Evolutionary conservation across 2,888 invertebrate genomes (phyloP).

Genomic region (Drosophila flavopinicola): DNA sequence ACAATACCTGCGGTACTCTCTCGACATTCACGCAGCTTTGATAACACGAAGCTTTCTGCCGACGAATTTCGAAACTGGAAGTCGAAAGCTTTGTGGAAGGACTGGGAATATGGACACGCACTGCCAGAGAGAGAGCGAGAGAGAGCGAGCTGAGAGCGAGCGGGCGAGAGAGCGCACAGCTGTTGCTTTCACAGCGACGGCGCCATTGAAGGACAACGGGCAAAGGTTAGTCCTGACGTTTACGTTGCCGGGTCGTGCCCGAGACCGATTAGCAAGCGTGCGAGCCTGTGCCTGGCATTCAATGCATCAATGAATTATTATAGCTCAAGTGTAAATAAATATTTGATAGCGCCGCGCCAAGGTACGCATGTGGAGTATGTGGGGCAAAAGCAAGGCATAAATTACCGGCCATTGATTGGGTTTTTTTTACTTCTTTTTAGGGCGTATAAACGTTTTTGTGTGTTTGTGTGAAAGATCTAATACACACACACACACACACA

Average conservation of each 20-base stretch:
- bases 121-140: neutral
- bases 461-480: constrained; percentile 15
- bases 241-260: constrained; percentile 73
- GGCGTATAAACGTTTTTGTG: constrained; percentile 23
- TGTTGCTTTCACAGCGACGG: constrained; percentile 78
- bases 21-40: constrained; percentile 47
- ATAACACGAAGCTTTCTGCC: constrained; percentile 62
- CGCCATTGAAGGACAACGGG: constrained; percentile 74
- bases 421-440: neutral
- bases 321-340: constrained; percentile 76
- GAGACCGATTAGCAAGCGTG: constrained; percentile 52
- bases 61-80: constrained; percentile 66
- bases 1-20: constrained; percentile 15
- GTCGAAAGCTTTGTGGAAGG: constrained; percentile 49
- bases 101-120: constrained; percentile 13
- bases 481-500: constrained; percentile 21
- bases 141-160: neutral
- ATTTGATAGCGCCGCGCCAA: constrained; percentile 62
- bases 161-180: constrained; percentile 66
- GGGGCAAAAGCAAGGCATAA: constrained; percentile 54
- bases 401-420: constrained; percentile 68
- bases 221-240: constrained; percentile 79
- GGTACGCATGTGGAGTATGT: constrained; percentile 24
- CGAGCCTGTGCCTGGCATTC: constrained; percentile 70
- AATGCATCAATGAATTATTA: constrained; percentile 76